Conservation (phyloP, 2,888 invertebrate species). For the Aporophyla lueneburgensis region DNA sequence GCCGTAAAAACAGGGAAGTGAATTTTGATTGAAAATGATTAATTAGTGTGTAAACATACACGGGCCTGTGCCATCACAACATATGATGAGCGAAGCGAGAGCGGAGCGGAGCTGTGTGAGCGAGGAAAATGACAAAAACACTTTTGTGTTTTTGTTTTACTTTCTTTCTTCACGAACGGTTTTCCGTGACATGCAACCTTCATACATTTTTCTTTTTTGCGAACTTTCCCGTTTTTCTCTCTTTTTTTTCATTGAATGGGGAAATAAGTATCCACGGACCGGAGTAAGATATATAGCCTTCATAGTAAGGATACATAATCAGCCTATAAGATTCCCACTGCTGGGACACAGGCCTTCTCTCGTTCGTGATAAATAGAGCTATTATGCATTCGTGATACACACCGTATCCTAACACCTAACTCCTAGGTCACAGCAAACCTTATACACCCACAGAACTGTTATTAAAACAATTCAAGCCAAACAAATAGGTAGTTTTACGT, state of each 20-base stretch:
- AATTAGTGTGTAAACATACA: slow-evolving; percentile 32
- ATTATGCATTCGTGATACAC: neutral
- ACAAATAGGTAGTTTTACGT: neutral
- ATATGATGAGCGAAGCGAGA: neutral
- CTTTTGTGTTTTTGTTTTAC: too few relatives aligned
- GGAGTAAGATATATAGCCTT: neutral
- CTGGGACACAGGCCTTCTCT: neutral
- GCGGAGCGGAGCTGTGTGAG: neutral
- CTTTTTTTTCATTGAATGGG: too few relatives aligned
- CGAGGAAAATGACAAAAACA: neutral
- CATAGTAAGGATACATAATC: neutral
- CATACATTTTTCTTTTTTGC: neutral
- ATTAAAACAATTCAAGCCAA: slow-evolving; percentile 19
- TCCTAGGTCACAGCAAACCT: neutral
- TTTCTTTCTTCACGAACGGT: neutral
- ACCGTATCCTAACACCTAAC: neutral
- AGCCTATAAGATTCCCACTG: too few relatives aligned
- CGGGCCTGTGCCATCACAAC: neutral
- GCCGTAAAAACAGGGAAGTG: slow-evolving; percentile 7
- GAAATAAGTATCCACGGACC: neutral
- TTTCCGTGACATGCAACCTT: slow-evolving; percentile 5
- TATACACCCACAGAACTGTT: neutral
- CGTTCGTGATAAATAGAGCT: neutral
- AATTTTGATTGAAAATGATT: slow-evolving; percentile 51
- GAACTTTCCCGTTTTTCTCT: neutral